phyloP scores from a whole-genome alignment of 1,140 invertebrate genomes.

The Drosophila takahashii region DNA sequence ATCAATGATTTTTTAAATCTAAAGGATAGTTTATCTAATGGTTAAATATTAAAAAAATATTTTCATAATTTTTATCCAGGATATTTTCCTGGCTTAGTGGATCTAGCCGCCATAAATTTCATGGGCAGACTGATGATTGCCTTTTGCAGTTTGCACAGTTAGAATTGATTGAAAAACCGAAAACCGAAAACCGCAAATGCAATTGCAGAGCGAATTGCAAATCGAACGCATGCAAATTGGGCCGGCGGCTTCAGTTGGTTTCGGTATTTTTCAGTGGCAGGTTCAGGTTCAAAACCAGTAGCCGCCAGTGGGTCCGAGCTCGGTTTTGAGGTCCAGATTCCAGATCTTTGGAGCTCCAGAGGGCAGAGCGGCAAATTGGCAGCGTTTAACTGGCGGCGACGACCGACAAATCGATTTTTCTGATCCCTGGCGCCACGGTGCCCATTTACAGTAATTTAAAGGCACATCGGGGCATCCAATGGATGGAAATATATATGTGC shows the following conservation, averaged over 20 bases:
- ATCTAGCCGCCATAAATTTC: background rate
- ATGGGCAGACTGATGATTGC: constrained; percentile 61
- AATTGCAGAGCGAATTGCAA: constrained; percentile 78
- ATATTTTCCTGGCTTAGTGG: background rate
- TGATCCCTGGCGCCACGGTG: constrained; percentile 70
- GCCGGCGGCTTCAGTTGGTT: constrained; percentile 33
- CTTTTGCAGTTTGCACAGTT: constrained; percentile 65
- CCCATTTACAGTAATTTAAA: constrained; percentile 79
- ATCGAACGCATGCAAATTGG: constrained; percentile 80
- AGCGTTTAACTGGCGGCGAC: constrained; percentile 78
- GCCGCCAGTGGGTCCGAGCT: constrained; percentile 19
- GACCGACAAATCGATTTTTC: constrained; percentile 78
- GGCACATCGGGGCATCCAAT: constrained; percentile 16
- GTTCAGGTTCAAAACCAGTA: constrained; percentile 60
- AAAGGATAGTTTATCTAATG: too few species aligned
- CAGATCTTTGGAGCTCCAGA: background rate
- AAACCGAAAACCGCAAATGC: constrained; percentile 74
- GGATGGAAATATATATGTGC: background rate
- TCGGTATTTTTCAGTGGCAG: constrained; percentile 21
- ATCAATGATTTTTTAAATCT: too few species aligned
- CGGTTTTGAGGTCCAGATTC: background rate
- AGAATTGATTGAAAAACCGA: constrained; percentile 75
- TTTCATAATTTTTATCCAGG: constrained; percentile 1
- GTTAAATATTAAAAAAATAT: too few species aligned
- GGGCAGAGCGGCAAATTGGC: constrained; percentile 59